Evolutionary conservation across 1,140 invertebrate genomes (phyloP).

Genomic region (Drosophila aff.): DNA sequence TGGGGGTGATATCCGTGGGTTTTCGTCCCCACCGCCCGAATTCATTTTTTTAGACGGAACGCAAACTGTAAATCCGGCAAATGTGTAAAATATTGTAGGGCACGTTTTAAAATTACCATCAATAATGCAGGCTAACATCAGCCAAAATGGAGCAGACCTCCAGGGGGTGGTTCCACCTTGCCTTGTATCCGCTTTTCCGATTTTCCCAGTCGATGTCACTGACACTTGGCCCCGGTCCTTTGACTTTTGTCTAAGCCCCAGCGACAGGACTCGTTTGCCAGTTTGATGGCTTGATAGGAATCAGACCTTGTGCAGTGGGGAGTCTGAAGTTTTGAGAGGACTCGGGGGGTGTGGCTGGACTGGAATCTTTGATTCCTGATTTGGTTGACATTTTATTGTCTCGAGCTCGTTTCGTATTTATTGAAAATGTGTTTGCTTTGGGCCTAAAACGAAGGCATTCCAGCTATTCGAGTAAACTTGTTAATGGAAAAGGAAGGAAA

Average conservation of each 20-base stretch:
- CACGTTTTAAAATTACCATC: constrained; percentile 84
- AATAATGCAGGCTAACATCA: constrained; percentile 65
- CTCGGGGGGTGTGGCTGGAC: constrained; percentile 7
- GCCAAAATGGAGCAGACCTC: constrained; percentile 7
- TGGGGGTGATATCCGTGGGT: background rate
- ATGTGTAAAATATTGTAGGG: constrained; percentile 80
- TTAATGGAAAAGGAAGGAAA: background rate
- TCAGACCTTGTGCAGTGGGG: constrained; percentile 28
- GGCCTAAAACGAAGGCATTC: constrained; percentile 23
- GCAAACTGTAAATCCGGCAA: constrained; percentile 79
- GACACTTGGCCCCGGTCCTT: constrained; percentile 62
- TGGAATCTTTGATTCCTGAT: constrained; percentile 55
- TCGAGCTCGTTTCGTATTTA: constrained; percentile 73
- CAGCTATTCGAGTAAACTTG: constrained; percentile 5
- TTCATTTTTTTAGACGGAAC: constrained; percentile 34
- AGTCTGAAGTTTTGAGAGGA: constrained; percentile 2
- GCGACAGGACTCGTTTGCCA: constrained; percentile 64
- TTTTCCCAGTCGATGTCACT: constrained; percentile 59
- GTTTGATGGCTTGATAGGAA: constrained; percentile 82
- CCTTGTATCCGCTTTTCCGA: constrained; percentile 8
- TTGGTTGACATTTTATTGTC: constrained; percentile 78
- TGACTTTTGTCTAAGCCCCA: constrained; percentile 71
- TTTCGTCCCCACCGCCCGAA: constrained; percentile 4
- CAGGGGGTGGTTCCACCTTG: constrained; percentile 41
- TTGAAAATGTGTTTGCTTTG: constrained; percentile 69